Conservation (phyloP, 2,797 vertebrate species). For the Microctenopoma steveboyesi region DNA sequence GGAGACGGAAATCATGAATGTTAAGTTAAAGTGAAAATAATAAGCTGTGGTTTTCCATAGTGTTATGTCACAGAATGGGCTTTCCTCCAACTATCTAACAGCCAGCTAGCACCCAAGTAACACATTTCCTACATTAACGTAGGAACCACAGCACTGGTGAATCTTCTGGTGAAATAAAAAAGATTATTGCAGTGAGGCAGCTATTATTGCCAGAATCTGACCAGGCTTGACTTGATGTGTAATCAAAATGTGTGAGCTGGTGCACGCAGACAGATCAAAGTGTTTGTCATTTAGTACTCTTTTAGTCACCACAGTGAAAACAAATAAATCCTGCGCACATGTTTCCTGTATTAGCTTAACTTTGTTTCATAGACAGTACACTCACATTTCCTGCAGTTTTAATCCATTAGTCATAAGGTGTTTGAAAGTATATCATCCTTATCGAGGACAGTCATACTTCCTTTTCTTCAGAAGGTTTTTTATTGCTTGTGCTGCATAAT, state of each 20-base stretch:
- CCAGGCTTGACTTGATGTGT: not conserved
- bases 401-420: conserved; percentile 9
- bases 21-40: not conserved
- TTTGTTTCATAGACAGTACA: not conserved
- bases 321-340: conserved; percentile 21
- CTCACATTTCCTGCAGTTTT: conserved; percentile 13
- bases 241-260: not conserved
- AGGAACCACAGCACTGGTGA: too few species aligned
- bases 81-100: too few species aligned
- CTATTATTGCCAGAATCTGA: not conserved
- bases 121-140: too few species aligned
- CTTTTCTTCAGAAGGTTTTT: not conserved
- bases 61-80: too few species aligned
- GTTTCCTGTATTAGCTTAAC: not conserved
- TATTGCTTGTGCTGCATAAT: not conserved
- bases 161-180: too few species aligned
- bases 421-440: conserved; percentile 26
- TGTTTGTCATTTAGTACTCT: not conserved
- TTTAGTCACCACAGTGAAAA: conserved; percentile 13
- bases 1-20: not conserved
- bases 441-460: not conserved
- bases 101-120: too few species aligned
- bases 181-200: too few species aligned
- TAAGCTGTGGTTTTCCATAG: not conserved
- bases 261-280: not conserved